These are phyloP conservation scores for Siderastrea siderea DNA, from an alignment of 92 coral and sea anemone species.

Conservation along the genomic window DNA sequence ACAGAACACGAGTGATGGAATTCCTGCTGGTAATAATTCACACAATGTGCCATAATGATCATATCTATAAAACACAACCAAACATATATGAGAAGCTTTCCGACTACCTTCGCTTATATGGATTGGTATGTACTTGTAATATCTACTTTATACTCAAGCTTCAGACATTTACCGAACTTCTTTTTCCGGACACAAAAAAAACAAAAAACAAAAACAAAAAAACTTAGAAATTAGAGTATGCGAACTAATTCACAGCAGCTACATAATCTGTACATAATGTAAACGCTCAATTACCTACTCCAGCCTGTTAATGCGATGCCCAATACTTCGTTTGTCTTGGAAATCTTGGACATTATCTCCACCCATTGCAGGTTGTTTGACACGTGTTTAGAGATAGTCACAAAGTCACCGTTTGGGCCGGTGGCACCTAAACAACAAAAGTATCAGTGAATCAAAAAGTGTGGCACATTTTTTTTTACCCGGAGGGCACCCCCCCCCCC, in stretches of 20 bases:
- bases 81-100: neutral
- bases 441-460: too few relatives aligned
- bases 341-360: constrained; percentile 74
- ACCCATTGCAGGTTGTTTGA: constrained; percentile 93
- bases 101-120: too few relatives aligned
- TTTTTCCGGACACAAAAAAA: too few relatives aligned
- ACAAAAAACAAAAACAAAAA: too few relatives aligned
- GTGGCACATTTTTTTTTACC: too few relatives aligned
- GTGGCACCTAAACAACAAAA: constrained; percentile 77
- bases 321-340: constrained; percentile 71
- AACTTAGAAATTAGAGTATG: too few relatives aligned
- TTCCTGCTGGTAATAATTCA: constrained; percentile 92
- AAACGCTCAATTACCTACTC: constrained; percentile 77
- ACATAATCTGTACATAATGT: neutral
- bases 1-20: constrained; percentile 94
- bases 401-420: constrained; percentile 79
- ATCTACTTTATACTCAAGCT: too few relatives aligned
- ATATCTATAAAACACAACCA: constrained; percentile 33
- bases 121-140: too few relatives aligned
- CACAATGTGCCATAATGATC: constrained; percentile 95
- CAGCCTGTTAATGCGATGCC: constrained; percentile 97
- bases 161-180: too few relatives aligned
- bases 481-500: too few relatives aligned
- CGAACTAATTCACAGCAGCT: too few relatives aligned
- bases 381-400: constrained; percentile 88